Evolutionary conservation across 2,113 vertebrate genomes (phyloP), one percentile per base, ranked within the genome.

Genomic region (Myxocyprinus asiaticus): DNA sequence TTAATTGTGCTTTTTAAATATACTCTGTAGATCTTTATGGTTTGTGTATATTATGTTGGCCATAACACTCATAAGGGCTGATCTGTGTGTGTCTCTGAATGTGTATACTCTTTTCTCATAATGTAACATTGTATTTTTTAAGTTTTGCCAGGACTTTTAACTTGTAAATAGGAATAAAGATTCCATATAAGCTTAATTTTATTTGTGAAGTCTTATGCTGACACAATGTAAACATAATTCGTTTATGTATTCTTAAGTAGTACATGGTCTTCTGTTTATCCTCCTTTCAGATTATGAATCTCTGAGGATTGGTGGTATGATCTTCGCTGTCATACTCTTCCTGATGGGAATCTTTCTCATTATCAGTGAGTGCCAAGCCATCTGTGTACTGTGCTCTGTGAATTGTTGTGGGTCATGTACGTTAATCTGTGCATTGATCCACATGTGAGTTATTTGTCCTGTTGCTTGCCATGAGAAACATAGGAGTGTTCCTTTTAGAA

Each of bases 311-410:
- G 95, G 93, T 11, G 96, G 96, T 12, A 88, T 97, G 84, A 84
- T 92, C 48, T 93, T 97, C 14, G 96, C 96, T 0, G 95, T 94
- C n/a, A 87, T 93, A 9, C 92, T 97, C 44, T 96, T 95, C 84
- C 56, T 95, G 72, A 80, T 96, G 87, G 96, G 96, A n/a, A 95
- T 97, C 50, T 89, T 94, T 66, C 93, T 97, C 80, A 85, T 96
- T 7, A 87, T 95, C 85, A 95, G 96, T 97, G 89, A 95, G 96
- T 94, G 15, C 77, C 17, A 66, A 55, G 33, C 43, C 50, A 42
- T 12, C 42, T 33, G 8, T 7, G 14, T 9, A 15, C 44, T 50
- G 8, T 3, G 67, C 22, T 33, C 22, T 33, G 22, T 33, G 22
- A 33, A 33, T 33, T 33, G 22, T 33, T 33, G 22, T 33, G 22